phyloP scores from a whole-genome alignment of 2,888 invertebrate genomes.

The Aleiodes testaceus region DNA sequence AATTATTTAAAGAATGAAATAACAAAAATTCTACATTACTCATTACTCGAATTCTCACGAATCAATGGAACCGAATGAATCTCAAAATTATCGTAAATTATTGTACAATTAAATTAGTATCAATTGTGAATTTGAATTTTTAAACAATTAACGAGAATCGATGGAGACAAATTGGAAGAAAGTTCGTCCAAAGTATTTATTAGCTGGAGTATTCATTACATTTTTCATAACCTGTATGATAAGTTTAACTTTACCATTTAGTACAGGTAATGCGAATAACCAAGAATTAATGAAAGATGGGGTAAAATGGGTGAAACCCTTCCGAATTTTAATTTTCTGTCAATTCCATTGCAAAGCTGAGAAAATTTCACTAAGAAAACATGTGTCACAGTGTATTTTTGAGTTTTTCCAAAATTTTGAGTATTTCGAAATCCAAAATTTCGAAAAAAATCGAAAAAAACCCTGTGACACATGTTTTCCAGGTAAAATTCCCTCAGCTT shows the following conservation, averaged over 20 bases:
- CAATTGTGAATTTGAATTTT: not conserved
- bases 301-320: too few relatives aligned
- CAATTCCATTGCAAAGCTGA: too few relatives aligned
- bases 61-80: not conserved
- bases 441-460: too few relatives aligned
- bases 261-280: slow-evolving; percentile 62
- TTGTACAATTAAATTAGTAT: not conserved
- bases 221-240: slow-evolving; percentile 71
- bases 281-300: not conserved
- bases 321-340: too few relatives aligned
- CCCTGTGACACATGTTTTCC: too few relatives aligned
- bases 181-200: slow-evolving; percentile 67
- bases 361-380: too few relatives aligned
- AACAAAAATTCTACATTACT: not conserved
- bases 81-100: not conserved
- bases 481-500: too few relatives aligned
- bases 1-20: not conserved
- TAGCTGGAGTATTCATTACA: slow-evolving; percentile 71
- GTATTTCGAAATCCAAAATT: too few relatives aligned
- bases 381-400: too few relatives aligned
- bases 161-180: slow-evolving; percentile 64
- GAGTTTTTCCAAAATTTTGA: too few relatives aligned
- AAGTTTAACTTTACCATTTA: slow-evolving; percentile 68
- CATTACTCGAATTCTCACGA: not conserved
- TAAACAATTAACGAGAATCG: slow-evolving; percentile 28